Base-by-base conservation (phyloP, 2,888 invertebrate genomes). In the Sisyra nigra region DNA sequence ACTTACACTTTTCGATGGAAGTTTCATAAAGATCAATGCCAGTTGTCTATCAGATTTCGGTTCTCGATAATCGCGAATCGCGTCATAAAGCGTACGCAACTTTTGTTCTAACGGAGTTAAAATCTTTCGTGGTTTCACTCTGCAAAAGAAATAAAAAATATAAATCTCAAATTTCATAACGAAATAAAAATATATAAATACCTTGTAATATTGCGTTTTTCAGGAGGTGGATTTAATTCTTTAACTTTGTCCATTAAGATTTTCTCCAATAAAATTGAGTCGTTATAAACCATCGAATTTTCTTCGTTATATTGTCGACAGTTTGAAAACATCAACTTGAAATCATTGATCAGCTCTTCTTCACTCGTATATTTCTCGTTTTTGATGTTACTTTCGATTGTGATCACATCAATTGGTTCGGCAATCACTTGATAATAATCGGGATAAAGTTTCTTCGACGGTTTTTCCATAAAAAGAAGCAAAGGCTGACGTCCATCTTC, bases 291-390 rank as follows among this genome's bases (percentile, higher is more conserved):
- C 58, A 84, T 78, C 0, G 96, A 97, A 8, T 87, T 84, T 61
- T 94, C 88, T 62, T 97, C 96, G 59, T 98, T 98, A 62, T 91
- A 98, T 51, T 87, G 86, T 0, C 93, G 83, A 55, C 97, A 97
- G 65, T 98, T 98, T 45, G 80, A 77, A 63, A 98, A 97, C 94
- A 98, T 94, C n/a, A 93, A 67, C 50, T 84, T 71, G 54, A 80
- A 81, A 59, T 96, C 96, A 0, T 80, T 72, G 1, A 89, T 77
- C 50, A 94, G 71, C 53, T 93, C 92, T 45, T 89, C 87, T 29
- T 94, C 66, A 39, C 72, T 76, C 34, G 75, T 76, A 65, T 94
- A 96, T 49, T 80, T 77, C 50, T 82, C 80, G 41, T 73, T 76
- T 61, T 87, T 86, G 46, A 96, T 93, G 62, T 92, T 91, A 44